A percentile compares a stretch with the other conserved stretches of the same genome.
These are phyloP conservation scores for Struthio camelus DNA, from an alignment of 2,113 vertebrate species.

Conservation along the genomic window DNA sequence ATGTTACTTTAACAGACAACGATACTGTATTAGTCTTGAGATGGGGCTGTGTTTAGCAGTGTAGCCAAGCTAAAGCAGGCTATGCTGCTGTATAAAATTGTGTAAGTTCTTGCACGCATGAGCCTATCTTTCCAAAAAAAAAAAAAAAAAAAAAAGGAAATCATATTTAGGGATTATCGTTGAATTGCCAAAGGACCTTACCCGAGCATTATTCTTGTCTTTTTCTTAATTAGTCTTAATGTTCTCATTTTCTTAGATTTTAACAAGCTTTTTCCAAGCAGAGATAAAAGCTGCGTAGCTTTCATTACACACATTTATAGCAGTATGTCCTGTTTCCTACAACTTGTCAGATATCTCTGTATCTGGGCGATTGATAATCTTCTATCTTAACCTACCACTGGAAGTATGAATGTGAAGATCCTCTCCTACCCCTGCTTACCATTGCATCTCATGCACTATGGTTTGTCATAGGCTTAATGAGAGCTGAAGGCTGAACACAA, in stretches of 20 bases:
- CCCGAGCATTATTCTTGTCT: not conserved
- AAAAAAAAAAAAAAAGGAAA: not conserved
- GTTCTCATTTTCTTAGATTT: not conserved
- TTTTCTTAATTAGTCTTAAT: not conserved
- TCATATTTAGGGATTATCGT: fast-evolving
- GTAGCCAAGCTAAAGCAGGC: not conserved
- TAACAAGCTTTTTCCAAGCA: not conserved
- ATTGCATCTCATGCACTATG: not conserved
- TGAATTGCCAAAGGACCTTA: not conserved
- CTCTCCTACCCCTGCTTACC: not conserved
- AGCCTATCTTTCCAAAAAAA: not conserved
- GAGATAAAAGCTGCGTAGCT: not conserved
- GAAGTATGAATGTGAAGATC: not conserved
- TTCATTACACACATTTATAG: not conserved
- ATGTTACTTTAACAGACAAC: slow-evolving; percentile 44
- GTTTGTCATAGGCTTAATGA: not conserved
- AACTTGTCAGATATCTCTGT: not conserved
- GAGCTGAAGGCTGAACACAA: not conserved
- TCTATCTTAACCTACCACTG: not conserved
- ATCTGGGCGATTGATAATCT: not conserved
- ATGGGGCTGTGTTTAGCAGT: not conserved
- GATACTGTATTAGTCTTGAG: not conserved
- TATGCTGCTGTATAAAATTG: not conserved
- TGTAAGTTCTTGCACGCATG: not conserved
- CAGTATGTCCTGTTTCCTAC: not conserved